A percentile compares a stretch with the other conserved stretches of the same genome.
Evolutionary conservation across 2,797 vertebrate species (phyloP).

Genomic region (Chelon labrosus): DNA sequence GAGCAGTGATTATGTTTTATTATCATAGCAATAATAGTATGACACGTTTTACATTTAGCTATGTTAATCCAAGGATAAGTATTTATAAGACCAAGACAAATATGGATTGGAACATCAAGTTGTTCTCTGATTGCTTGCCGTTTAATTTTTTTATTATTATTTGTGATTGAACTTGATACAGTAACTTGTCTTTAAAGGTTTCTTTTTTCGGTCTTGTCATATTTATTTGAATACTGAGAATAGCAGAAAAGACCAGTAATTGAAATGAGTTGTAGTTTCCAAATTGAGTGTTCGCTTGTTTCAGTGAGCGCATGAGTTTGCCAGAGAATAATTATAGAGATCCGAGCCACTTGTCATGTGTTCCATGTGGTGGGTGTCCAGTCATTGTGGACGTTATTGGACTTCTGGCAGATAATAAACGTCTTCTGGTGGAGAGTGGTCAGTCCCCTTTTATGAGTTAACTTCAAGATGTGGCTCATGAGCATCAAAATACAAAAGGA

Average conservation of each 20-base stretch:
- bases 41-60: conserved; percentile 74
- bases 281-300: conserved; percentile 22
- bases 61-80: conserved; percentile 70
- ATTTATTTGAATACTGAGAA: conserved; percentile 21
- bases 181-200: conserved; percentile 13
- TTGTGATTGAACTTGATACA: conserved; percentile 21
- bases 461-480: conserved; percentile 25
- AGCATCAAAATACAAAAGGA: conserved; percentile 16
- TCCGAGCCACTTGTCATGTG: conserved; percentile 45
- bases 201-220: conserved; percentile 13
- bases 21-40: conserved; percentile 65
- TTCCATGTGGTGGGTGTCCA: conserved; percentile 53
- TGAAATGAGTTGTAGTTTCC: conserved; percentile 19
- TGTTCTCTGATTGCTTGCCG: conserved; percentile 22
- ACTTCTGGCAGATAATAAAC: conserved; percentile 52
- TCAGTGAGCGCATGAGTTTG: conserved; percentile 12
- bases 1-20: conserved; percentile 64
- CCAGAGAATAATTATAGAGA: conserved; percentile 43
- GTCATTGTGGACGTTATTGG: conserved; percentile 47
- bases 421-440: conserved; percentile 30
- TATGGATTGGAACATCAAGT: conserved; percentile 55
- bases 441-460: conserved; percentile 40
- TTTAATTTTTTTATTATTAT: conserved; percentile 17
- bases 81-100: conserved; percentile 67
- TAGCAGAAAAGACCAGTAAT: conserved; percentile 23